Conservation (phyloP, 2,113 vertebrate genomes). For the Bucco capensis region DNA sequence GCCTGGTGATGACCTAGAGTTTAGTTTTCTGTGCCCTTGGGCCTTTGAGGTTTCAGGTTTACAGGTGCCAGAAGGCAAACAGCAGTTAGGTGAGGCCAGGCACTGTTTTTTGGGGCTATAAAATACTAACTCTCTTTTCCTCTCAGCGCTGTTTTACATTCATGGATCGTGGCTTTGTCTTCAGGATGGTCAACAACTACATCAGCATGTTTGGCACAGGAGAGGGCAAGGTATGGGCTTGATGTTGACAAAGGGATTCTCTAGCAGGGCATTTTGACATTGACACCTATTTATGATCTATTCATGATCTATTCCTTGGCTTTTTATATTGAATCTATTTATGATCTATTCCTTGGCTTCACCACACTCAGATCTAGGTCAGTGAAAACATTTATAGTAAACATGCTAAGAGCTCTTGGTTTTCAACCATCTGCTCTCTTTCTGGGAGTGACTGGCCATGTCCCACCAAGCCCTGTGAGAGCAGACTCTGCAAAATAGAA, state of each 20-base stretch:
- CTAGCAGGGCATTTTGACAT: not conserved
- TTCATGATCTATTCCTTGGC: not conserved
- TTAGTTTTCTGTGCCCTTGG: not conserved
- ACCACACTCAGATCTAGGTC: not conserved
- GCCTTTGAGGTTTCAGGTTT: not conserved
- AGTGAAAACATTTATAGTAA: not conserved
- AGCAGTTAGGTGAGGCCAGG: not conserved
- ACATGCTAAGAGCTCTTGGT: not conserved
- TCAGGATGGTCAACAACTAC: slow-evolving; percentile 91
- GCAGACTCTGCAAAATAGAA: not conserved
- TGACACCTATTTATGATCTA: not conserved
- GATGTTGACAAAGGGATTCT: not conserved
- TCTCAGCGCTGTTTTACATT: slow-evolving; percentile 91
- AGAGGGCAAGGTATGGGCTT: slow-evolving; percentile 85
- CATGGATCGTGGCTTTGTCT: slow-evolving; percentile 95
- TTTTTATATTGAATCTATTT: not conserved
- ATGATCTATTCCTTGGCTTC: not conserved
- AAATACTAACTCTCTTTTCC: not conserved
- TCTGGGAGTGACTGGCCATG: not conserved
- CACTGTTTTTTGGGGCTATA: not conserved
- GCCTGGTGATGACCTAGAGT: not conserved
- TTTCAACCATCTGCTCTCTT: not conserved
- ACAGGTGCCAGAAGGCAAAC: not conserved
- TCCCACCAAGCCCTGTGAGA: not conserved
- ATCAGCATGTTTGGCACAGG: slow-evolving; percentile 89